Percentiles rank a stretch among this genome's conserved stretches.
Evolutionary conservation across 2,888 invertebrate genomes (phyloP).

Genomic region (Sthenelais limicola): DNA sequence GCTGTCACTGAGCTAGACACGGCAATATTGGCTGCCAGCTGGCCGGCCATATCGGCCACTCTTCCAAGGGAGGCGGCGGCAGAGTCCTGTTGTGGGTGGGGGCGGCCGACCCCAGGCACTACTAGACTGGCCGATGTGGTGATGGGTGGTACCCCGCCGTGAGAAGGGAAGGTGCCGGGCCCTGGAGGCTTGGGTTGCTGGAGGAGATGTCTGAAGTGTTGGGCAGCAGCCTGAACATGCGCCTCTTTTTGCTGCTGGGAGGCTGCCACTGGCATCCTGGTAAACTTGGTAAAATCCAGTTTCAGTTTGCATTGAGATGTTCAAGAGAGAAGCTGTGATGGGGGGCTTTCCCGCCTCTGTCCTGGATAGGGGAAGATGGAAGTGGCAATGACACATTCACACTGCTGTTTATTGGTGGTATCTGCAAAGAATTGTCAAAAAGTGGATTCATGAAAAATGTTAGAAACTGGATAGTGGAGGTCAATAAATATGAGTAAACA

Average conservation of each 20-base stretch:
- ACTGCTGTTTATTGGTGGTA: too few species aligned
- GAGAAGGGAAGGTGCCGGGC: not conserved
- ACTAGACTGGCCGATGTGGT: not conserved
- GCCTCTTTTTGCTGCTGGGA: slow-evolving; percentile 36
- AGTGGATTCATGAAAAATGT: too few species aligned
- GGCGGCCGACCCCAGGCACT: slow-evolving; percentile 2
- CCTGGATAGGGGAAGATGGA: too few species aligned
- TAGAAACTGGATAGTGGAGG: too few species aligned
- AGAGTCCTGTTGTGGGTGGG: too few species aligned
- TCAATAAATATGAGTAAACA: too few species aligned
- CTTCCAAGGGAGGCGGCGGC: slow-evolving; percentile 18
- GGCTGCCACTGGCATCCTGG: slow-evolving; percentile 41
- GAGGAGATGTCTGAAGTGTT: slow-evolving; percentile 32
- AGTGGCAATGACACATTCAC: too few species aligned
- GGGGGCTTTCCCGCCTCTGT: too few species aligned
- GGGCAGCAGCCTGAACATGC: slow-evolving; percentile 11
- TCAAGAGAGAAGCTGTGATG: too few species aligned
- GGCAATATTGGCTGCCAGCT: slow-evolving; percentile 11
- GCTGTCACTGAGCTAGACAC: not conserved
- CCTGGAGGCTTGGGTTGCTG: slow-evolving; percentile 42
- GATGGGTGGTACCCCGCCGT: slow-evolving; percentile 17
- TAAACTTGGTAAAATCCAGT: too few species aligned
- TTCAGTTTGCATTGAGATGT: too few species aligned
- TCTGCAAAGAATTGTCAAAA: too few species aligned
- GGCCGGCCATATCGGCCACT: slow-evolving; percentile 21